Percentiles rank a stretch among this genome's conserved stretches.
Evolutionary conservation across 1,140 invertebrate genomes (phyloP).

Genomic region (Choristoneura fumiferana): DNA sequence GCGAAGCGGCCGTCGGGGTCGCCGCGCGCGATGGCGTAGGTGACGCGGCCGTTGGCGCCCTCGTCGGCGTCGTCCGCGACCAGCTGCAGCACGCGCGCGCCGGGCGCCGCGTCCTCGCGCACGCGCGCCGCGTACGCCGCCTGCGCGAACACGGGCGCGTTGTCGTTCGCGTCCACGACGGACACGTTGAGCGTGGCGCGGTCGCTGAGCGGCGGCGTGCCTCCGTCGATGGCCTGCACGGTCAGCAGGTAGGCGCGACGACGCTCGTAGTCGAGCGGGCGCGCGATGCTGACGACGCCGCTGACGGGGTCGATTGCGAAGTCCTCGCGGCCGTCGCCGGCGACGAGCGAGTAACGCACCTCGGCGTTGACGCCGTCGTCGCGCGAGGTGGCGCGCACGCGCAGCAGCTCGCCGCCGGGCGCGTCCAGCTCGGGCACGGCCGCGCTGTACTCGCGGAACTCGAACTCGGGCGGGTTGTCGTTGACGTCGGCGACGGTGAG

Average conservation of each 20-base stretch:
- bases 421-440: constrained; percentile 86
- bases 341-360: constrained; percentile 93
- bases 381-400: constrained; percentile 93
- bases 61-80: constrained; percentile 90
- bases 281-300: constrained; percentile 87
- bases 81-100: constrained; percentile 85
- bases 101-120: constrained; percentile 86
- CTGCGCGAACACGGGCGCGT: constrained; percentile 90
- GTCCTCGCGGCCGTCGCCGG: constrained; percentile 92
- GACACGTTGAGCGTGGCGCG: constrained; percentile 93
- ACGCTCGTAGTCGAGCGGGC: constrained; percentile 91
- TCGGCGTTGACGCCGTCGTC: constrained; percentile 96
- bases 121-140: constrained; percentile 88
- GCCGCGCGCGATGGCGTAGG: constrained; percentile 89
- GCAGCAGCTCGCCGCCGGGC: constrained; percentile 87
- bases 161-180: constrained; percentile 94
- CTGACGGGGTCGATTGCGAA: constrained; percentile 87
- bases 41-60: constrained; percentile 87
- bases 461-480: constrained; percentile 96
- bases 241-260: constrained; percentile 93
- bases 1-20: constrained; percentile 88
- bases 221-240: constrained; percentile 93
- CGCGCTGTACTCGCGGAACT: constrained; percentile 86
- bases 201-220: constrained; percentile 90
- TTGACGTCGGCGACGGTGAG: constrained; percentile 86